Evolutionary conservation across 1,140 invertebrate genomes (phyloP).

Genomic region (Caenorhabditis briggsae): DNA sequence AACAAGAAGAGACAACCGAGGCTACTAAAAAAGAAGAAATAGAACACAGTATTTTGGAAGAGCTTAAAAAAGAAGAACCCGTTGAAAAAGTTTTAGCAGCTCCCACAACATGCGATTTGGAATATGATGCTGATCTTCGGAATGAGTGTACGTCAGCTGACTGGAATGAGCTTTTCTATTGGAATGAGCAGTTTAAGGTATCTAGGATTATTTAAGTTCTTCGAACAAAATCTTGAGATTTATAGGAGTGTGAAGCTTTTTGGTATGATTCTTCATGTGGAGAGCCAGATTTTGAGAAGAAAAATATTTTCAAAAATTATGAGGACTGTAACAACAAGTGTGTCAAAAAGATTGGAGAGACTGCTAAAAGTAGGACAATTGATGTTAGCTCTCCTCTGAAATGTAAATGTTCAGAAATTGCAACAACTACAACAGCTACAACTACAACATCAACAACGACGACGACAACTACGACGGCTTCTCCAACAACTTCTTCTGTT

Average conservation of each 20-base stretch:
- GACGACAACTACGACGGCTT: not conserved
- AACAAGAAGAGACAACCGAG: not conserved
- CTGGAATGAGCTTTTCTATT: slow-evolving; percentile 45
- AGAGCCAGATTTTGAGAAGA: slow-evolving; percentile 9
- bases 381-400: not conserved
- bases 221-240: not conserved
- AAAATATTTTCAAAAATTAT: slow-evolving; percentile 40
- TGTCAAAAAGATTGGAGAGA: slow-evolving; percentile 2
- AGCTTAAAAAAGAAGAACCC: not conserved
- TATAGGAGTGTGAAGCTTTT: slow-evolving; percentile 54
- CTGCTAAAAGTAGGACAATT: not conserved
- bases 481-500: not conserved
- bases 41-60: not conserved
- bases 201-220: not conserved
- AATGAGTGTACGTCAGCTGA: slow-evolving; percentile 41
- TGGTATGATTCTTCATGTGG: slow-evolving; percentile 51
- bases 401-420: not conserved
- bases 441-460: not conserved
- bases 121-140: slow-evolving; percentile 24
- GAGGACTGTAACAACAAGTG: slow-evolving; percentile 45
- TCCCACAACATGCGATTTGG: slow-evolving; percentile 24
- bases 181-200: slow-evolving; percentile 38
- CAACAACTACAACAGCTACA: not conserved
- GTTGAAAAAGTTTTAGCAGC: not conserved
- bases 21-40: not conserved